Percentiles rank a stretch among this genome's conserved stretches.
Conservation (phyloP, 2,797 vertebrate species). For the Heliangelus exortis region DNA sequence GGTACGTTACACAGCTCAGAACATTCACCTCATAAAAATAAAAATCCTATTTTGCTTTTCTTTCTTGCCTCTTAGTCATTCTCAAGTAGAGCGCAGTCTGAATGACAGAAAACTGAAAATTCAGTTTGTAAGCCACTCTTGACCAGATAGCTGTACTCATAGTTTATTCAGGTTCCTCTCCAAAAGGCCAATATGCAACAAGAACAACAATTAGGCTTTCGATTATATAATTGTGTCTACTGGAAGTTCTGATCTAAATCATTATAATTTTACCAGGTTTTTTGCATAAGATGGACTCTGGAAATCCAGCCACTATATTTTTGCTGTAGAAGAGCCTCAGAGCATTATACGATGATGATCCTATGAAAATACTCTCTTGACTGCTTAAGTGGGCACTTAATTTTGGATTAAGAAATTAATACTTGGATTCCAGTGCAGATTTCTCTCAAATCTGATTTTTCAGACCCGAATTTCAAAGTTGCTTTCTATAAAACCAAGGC, state of each 20-base stretch:
- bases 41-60: not conserved
- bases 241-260: not conserved
- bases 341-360: not conserved
- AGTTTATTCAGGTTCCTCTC: not conserved
- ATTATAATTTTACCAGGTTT: not conserved
- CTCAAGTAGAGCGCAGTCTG: not conserved
- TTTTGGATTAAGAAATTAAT: not conserved
- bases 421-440: not conserved
- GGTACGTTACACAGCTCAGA: constrained; percentile 3
- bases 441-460: not conserved
- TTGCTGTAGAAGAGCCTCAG: not conserved
- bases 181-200: not conserved
- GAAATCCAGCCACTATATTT: not conserved
- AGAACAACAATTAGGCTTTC: not conserved
- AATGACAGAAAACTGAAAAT: not conserved
- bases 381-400: not conserved
- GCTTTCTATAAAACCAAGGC: not conserved
- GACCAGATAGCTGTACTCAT: not conserved
- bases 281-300: not conserved
- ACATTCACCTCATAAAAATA: not conserved
- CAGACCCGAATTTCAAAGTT: not conserved
- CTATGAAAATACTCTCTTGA: not conserved
- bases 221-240: not conserved
- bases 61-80: not conserved
- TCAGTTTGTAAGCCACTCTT: not conserved